These are phyloP conservation scores for Trissolcus brochymenae DNA, from an alignment of 2,888 invertebrate species.

Conservation along the genomic window DNA sequence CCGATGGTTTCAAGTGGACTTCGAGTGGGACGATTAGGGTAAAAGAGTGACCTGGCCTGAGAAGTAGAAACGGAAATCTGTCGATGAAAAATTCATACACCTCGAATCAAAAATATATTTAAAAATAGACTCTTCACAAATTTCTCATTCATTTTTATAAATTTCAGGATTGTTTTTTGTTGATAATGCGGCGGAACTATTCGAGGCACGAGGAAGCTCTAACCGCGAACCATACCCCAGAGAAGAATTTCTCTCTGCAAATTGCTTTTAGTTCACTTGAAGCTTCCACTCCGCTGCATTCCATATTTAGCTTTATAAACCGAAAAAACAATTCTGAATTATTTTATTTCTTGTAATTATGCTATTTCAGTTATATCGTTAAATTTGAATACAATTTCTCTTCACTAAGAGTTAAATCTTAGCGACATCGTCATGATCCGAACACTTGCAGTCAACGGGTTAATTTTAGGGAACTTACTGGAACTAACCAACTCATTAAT, in stretches of 20 bases:
- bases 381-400: no score
- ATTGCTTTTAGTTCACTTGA: slow-evolving; percentile 52
- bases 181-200: slow-evolving; percentile 42
- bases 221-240: slow-evolving; percentile 23
- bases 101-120: no score
- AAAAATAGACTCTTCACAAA: no score
- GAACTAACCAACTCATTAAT: slow-evolving; percentile 20
- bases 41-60: slow-evolving; percentile 4
- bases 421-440: slow-evolving; percentile 1
- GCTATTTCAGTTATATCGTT: background rate
- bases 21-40: slow-evolving; percentile 14
- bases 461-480: slow-evolving; percentile 16
- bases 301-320: slow-evolving; percentile 47
- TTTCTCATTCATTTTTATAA: no score
- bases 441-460: slow-evolving; percentile 5
- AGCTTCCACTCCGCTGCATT: slow-evolving; percentile 33
- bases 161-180: background rate
- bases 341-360: background rate
- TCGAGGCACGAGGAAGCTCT: slow-evolving; percentile 45
- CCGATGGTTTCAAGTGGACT: slow-evolving; percentile 17
- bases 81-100: background rate
- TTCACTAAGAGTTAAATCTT: background rate
- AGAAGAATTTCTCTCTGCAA: slow-evolving; percentile 53
- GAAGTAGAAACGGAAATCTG: background rate
- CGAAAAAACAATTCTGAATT: background rate